Conservation (phyloP, 1,140 invertebrate species). For the Grapholita molesta region DNA sequence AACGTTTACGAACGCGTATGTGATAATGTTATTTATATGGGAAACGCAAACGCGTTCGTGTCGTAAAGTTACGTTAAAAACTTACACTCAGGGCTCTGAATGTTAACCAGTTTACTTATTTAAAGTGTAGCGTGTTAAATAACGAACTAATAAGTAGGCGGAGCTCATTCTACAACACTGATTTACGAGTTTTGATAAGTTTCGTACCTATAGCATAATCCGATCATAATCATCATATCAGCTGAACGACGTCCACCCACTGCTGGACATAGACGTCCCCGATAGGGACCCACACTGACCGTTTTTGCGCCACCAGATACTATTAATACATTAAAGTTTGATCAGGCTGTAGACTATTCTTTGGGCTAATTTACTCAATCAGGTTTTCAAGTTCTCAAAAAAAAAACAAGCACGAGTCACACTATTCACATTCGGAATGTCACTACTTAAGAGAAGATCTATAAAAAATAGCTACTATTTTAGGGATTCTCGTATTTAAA, state of each 20-base stretch:
- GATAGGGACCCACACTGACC: too few relatives aligned
- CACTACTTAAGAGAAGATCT: background rate
- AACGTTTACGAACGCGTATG: too few relatives aligned
- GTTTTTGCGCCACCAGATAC: too few relatives aligned
- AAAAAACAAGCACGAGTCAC: background rate
- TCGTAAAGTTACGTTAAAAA: too few relatives aligned
- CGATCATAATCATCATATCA: too few relatives aligned
- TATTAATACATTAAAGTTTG: too few relatives aligned
- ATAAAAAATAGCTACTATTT: background rate
- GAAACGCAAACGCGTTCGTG: too few relatives aligned
- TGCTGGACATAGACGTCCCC: too few relatives aligned
- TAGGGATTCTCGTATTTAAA: background rate
- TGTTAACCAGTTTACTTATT: background rate
- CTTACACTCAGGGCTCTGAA: too few relatives aligned
- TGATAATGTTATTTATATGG: too few relatives aligned
- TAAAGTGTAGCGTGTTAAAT: background rate
- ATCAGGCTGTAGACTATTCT: background rate
- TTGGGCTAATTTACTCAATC: background rate
- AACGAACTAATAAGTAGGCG: background rate
- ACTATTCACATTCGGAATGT: background rate
- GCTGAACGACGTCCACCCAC: too few relatives aligned
- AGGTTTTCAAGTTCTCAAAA: background rate
- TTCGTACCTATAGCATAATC: background rate
- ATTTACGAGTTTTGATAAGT: too few relatives aligned
- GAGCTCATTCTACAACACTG: background rate